phyloP scores from a whole-genome alignment of 2,888 invertebrate genomes.

The Tromatobia lineatoria region DNA sequence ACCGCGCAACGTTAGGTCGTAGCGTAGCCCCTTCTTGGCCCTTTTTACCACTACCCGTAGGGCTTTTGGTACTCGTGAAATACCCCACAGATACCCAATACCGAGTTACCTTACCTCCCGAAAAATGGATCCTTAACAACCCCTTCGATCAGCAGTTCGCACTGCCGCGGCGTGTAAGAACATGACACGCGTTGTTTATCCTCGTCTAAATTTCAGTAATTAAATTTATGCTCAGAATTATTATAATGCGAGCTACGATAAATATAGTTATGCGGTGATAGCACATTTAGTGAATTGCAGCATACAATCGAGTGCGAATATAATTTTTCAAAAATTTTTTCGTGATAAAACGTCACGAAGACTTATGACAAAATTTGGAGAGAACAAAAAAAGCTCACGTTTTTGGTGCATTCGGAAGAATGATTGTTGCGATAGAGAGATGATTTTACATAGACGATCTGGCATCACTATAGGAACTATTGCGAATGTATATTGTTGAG shows the following conservation, averaged over 20 bases:
- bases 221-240: not conserved
- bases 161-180: conserved; percentile 2
- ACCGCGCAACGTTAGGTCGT: not conserved
- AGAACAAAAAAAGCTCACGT: not conserved
- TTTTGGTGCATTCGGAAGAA: not conserved
- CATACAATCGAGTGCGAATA: not conserved
- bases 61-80: not conserved
- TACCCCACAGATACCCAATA: conserved; percentile 2
- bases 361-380: too few species aligned
- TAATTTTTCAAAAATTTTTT: not conserved
- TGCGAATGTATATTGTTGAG: not conserved
- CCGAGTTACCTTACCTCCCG: not conserved
- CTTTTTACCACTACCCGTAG: not conserved
- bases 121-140: not conserved
- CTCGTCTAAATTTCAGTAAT: not conserved
- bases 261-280: conserved; percentile 14
- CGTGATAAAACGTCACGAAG: not conserved
- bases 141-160: not conserved
- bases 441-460: conserved; percentile 23
- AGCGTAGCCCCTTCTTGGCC: conserved; percentile 1
- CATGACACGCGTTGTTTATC: conserved; percentile 35
- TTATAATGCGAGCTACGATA: conserved; percentile 20
- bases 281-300: not conserved
- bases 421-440: conserved; percentile 15
- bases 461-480: not conserved